phyloP scores from a whole-genome alignment of 2,797 vertebrate genomes.

The Lepilemur ruficaudatus region DNA sequence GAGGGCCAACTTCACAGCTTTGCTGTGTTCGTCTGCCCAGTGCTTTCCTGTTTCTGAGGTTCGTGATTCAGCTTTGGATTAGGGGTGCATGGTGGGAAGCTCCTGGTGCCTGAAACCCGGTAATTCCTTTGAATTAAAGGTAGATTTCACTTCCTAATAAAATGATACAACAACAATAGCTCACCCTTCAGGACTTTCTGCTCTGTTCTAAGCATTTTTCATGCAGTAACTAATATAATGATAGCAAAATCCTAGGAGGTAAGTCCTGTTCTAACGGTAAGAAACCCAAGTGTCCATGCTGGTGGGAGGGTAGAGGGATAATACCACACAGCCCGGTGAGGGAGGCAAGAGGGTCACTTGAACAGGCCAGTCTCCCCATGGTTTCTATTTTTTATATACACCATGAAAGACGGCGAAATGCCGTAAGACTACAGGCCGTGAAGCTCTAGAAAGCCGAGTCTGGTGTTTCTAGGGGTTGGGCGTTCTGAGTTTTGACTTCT shows the following conservation, averaged over 20 bases:
- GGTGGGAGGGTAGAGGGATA: background rate
- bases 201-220: background rate
- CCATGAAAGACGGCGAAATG: background rate
- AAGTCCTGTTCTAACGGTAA: background rate
- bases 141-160: background rate
- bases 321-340: background rate
- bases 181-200: background rate
- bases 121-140: slow-evolving; percentile 18
- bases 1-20: background rate
- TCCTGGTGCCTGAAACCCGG: background rate
- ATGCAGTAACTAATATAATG: background rate
- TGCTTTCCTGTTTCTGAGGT: background rate
- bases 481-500: background rate
- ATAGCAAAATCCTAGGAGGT: background rate
- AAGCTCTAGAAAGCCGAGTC: background rate
- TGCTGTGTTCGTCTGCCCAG: background rate
- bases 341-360: background rate
- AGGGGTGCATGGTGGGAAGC: background rate
- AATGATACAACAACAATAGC: background rate
- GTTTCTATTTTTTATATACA: background rate
- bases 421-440: background rate
- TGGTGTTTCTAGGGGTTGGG: background rate
- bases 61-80: background rate
- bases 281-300: background rate
- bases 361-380: background rate